A percentile compares a stretch with the other conserved stretches of the same genome.
Conservation (phyloP, 2,797 vertebrate species). For the Sphaeramia orbicularis region DNA sequence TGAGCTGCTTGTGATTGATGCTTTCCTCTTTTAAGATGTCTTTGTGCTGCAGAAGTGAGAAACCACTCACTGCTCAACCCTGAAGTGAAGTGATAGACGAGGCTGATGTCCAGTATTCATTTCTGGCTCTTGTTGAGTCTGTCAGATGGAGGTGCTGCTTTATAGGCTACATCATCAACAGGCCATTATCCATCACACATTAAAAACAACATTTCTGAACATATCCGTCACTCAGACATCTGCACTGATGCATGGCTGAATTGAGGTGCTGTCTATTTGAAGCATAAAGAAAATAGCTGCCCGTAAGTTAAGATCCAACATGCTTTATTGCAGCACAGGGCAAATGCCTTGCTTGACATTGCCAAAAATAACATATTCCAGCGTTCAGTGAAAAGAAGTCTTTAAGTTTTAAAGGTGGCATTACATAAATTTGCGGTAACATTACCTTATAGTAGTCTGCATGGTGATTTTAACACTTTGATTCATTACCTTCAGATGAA, state of each 20-base stretch:
- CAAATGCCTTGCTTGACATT: slow-evolving; percentile 37
- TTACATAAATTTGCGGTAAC: slow-evolving; percentile 58
- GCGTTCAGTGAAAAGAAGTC: slow-evolving; percentile 57
- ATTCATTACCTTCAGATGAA: slow-evolving; percentile 71
- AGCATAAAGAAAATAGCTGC: slow-evolving; percentile 58
- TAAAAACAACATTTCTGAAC: slow-evolving; percentile 42
- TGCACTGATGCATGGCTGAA: slow-evolving; percentile 38
- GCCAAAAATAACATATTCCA: slow-evolving; percentile 55
- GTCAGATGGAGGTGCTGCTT: slow-evolving; percentile 3
- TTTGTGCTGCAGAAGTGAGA: slow-evolving; percentile 22
- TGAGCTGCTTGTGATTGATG: slow-evolving; percentile 9
- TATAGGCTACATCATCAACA: not conserved
- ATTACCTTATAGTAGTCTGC: slow-evolving; percentile 54
- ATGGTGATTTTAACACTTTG: slow-evolving; percentile 52
- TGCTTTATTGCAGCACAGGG: slow-evolving; percentile 55
- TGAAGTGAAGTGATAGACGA: slow-evolving; percentile 1
- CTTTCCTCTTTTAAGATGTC: not conserved
- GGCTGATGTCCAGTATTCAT: not conserved
- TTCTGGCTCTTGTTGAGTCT: slow-evolving; percentile 9
- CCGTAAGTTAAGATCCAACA: slow-evolving; percentile 51
- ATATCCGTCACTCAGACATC: slow-evolving; percentile 28
- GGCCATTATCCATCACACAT: slow-evolving; percentile 21
- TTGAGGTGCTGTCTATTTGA: slow-evolving; percentile 51
- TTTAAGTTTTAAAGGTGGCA: slow-evolving; percentile 62
- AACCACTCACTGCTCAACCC: slow-evolving; percentile 13